Evolutionary conservation across 2,888 invertebrate species (phyloP).

Genomic region (Brenthis hecate): DNA sequence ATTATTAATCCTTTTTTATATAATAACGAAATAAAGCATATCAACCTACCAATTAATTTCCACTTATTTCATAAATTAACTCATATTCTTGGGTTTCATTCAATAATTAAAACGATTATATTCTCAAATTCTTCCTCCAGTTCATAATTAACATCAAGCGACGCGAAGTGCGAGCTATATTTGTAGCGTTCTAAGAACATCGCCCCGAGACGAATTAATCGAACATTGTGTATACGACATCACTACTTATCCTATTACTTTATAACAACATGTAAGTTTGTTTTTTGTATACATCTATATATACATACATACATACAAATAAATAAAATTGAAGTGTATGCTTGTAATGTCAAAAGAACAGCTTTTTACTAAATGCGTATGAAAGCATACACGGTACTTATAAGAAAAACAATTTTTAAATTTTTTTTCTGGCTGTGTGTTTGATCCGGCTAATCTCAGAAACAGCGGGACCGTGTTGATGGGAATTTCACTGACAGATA

Average conservation of each 20-base stretch:
- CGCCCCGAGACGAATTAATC: constrained; percentile 64
- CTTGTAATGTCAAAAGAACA: too few relatives aligned
- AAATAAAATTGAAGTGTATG: neutral
- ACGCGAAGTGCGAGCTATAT: constrained; percentile 48
- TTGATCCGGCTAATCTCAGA: too few relatives aligned
- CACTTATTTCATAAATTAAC: too few relatives aligned
- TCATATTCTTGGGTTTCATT: neutral
- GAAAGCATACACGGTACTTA: too few relatives aligned
- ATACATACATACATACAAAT: neutral
- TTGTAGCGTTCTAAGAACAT: constrained; percentile 44
- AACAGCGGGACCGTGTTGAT: too few relatives aligned
- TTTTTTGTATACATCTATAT: neutral
- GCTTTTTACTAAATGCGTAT: too few relatives aligned
- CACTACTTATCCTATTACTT: neutral
- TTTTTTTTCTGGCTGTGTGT: too few relatives aligned
- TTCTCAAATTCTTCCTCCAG: constrained; percentile 36
- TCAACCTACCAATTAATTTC: too few relatives aligned
- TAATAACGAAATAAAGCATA: too few relatives aligned
- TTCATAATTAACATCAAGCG: constrained; percentile 48
- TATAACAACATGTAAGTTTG: neutral
- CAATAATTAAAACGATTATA: constrained; percentile 2
- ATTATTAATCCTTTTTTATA: too few relatives aligned
- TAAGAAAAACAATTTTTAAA: too few relatives aligned
- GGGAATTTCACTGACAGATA: too few relatives aligned
- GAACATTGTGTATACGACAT: constrained; percentile 29